phyloP scores from a whole-genome alignment of 2,888 invertebrate genomes.

The Allacma fusca region DNA sequence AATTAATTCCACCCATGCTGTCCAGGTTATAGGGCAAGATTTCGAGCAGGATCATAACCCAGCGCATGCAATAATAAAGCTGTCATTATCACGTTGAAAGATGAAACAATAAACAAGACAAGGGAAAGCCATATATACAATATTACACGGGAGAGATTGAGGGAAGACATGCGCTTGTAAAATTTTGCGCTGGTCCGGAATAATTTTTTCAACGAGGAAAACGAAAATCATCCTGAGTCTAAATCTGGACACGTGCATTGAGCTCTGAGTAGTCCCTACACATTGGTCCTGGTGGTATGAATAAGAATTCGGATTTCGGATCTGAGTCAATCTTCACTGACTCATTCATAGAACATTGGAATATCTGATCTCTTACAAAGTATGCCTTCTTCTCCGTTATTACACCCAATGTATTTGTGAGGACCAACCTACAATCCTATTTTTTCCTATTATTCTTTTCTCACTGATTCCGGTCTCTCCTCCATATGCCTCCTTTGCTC shows the following conservation, averaged over 20 bases:
- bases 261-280: neutral
- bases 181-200: conserved; percentile 45
- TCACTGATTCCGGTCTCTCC: neutral
- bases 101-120: conserved; percentile 27
- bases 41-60: neutral
- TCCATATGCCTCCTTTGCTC: neutral
- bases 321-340: conserved; percentile 38
- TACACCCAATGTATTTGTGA: neutral
- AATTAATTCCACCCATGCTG: conserved; percentile 2
- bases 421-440: neutral
- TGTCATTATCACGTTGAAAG: neutral
- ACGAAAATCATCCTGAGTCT: conserved; percentile 40
- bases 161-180: conserved; percentile 20
- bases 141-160: too few relatives aligned
- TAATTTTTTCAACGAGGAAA: conserved; percentile 24
- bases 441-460: conserved; percentile 27
- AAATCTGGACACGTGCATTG: conserved; percentile 52
- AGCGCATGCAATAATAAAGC: neutral
- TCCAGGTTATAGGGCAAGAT: neutral
- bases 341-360: conserved; percentile 33
- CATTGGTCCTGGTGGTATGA: conserved; percentile 7
- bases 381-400: neutral
- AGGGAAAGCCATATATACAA: neutral
- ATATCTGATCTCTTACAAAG: conserved; percentile 16
- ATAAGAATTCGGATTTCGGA: conserved; percentile 30